Percentiles rank a stretch among this genome's conserved stretches.
These are phyloP conservation scores for Stercorarius parasiticus DNA, from an alignment of 2,113 vertebrate species.

Conservation along the genomic window DNA sequence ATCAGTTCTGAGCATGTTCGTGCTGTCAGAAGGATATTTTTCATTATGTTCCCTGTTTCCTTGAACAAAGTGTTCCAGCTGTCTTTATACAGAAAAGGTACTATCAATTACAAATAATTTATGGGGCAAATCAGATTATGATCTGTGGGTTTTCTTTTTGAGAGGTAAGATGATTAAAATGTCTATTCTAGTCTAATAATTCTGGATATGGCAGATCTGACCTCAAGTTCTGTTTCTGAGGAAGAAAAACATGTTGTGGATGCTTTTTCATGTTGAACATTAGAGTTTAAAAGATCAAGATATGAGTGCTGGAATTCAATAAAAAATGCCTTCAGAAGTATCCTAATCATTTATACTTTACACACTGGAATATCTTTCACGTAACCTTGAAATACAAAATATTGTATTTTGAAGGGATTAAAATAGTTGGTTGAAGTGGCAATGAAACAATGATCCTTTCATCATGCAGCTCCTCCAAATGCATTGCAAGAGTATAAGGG, in stretches of 20 bases:
- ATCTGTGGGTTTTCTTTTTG: background rate
- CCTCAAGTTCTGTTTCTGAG: background rate
- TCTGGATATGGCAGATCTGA: background rate
- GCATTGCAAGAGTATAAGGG: background rate
- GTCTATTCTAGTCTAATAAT: background rate
- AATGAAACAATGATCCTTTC: background rate
- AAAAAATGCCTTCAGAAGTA: background rate
- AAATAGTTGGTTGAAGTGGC: background rate
- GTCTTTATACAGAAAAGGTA: background rate
- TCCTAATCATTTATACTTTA: background rate
- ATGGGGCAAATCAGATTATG: background rate
- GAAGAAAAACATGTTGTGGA: background rate
- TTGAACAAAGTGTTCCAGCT: background rate
- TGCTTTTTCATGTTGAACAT: background rate
- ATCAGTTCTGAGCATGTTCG: background rate
- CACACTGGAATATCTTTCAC: background rate
- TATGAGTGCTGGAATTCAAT: background rate
- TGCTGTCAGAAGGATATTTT: background rate
- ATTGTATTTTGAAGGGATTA: background rate
- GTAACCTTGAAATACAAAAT: background rate
- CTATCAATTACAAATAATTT: conserved; percentile 26
- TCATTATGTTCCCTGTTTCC: background rate
- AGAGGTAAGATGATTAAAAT: background rate
- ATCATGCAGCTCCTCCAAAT: background rate
- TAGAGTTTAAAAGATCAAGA: background rate